Base-by-base conservation (phyloP, 1,140 invertebrate species). In the Cotesia typhae region DNA sequence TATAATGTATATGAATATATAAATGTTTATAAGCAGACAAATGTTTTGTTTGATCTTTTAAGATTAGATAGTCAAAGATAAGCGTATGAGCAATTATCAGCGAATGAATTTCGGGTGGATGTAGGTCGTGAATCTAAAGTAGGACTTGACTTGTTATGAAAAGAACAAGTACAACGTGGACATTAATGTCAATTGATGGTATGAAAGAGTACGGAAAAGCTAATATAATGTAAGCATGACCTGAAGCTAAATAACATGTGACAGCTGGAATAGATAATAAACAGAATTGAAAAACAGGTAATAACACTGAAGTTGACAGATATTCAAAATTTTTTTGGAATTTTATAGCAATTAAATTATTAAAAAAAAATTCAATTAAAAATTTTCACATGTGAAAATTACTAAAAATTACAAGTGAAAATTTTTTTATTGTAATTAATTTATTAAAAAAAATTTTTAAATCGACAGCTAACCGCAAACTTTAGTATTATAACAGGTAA, bases 161-260 rank as follows among this genome's bases (percentile, higher is more conserved):
- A 36, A 47, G 57, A 20, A 38, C 36, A 60, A 64, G 59, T 53
- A 70, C 35, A 67, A 66, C 66, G 68, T 47, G 68, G 59, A 67
- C 67, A 75, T 75, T 75, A 75, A 63, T 51, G 55, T 66, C 60
- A 74, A 77, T 73, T 74, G 70, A 71, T 51, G 59, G 35, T 47
- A 76, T 66, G 73, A 75, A 67, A 70, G 59, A 63, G 41, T 51
- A 14, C 38, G 20, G 63, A 67, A 72, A 47, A 12, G 61, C 35
- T 35, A 69, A 53, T 53, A 59, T 79, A 74, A 74, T 76, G 73
- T 77, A 75, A 70, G 67, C 60, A 41, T 14, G 52, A 52, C 38
- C 35, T 67, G 66, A 75, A 63, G 57, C 20, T 20, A 61, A 17
- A 53, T 70, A 57, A 57, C 52, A 80, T 75, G 74, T 78, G 75